Conservation (phyloP, 1,140 invertebrate genomes). For the Pomacea maculata region DNA sequence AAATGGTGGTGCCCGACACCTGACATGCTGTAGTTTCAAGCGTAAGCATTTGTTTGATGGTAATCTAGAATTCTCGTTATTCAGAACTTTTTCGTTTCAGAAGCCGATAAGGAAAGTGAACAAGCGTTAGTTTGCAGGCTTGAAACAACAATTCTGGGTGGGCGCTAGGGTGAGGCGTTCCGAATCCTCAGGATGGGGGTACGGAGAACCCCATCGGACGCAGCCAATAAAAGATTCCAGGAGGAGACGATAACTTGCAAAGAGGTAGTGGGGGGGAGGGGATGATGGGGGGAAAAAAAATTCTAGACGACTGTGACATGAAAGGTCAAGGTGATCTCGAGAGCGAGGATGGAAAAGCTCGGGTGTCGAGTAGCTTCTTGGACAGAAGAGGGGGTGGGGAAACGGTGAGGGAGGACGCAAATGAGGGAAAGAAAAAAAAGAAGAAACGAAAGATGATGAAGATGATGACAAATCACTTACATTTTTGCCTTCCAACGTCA, state of each 20-base stretch:
- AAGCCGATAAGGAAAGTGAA: too few relatives aligned
- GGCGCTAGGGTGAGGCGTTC: too few relatives aligned
- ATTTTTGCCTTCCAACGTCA: too few relatives aligned
- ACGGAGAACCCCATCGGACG: background rate
- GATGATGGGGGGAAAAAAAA: background rate
- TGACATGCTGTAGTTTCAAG: too few relatives aligned
- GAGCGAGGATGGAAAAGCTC: background rate
- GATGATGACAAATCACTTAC: background rate
- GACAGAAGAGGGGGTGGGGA: background rate
- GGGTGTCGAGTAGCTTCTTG: too few relatives aligned
- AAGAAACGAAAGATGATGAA: background rate
- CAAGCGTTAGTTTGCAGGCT: too few relatives aligned
- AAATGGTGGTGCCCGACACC: too few relatives aligned
- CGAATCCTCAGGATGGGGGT: background rate
- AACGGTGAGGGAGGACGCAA: background rate
- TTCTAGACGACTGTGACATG: background rate
- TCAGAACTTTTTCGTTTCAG: too few relatives aligned
- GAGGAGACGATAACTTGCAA: background rate
- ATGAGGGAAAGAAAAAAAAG: conserved; percentile 19
- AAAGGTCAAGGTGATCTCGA: background rate
- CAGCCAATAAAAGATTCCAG: background rate
- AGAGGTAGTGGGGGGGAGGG: background rate
- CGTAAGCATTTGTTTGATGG: too few relatives aligned
- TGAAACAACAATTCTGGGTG: too few relatives aligned
- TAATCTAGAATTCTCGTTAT: too few relatives aligned